Evolutionary conservation across 2,888 invertebrate genomes (phyloP), one percentile per base, ranked within the genome.

Genomic region (Bombylius discolor): DNA sequence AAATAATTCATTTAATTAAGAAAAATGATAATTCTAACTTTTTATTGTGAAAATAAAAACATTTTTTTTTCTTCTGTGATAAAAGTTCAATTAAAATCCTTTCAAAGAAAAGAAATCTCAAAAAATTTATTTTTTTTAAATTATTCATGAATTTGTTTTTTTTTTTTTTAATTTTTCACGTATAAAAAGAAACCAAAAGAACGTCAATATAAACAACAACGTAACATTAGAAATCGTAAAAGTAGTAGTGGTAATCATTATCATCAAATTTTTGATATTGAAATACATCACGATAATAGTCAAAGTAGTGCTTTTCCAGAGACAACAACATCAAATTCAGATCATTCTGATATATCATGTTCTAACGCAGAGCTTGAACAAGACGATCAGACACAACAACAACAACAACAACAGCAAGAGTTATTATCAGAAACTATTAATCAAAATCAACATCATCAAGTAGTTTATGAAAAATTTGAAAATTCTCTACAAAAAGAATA

Each of bases 291-390:
- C 4, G 72, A 73, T 49, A 68, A 67, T 33, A 71, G 71, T 52
- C 72, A 72, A 58, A 73, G 73, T 56, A 71, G 71, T 60, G 64
- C 66, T 1, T 70, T 73, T 31, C 72, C 73, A 1, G 71, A 71
- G 60, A 72, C 73, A 0, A 71, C 73, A 1, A 71, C 73, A 7
- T 70, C 70, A 55, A 71, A 72, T 53, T 72, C 73, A 14, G 72
- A 71, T 58, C 70, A 70, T 53, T 70, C 70, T 4, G 72, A 72
- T 42, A 72, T 67, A 55, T 48, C 36, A 46, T 63, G 68, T 3
- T 72, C 72, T 4, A 49, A 6, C 66, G n/a, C 66, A 65, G 49
- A 68, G 70, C 11, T 70, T 68, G 55, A 66, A 69, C 54, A 70
- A 70, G 52, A 70, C 66, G 48, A 64, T 70, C 4, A 11, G 1